Evolutionary conservation across 2,113 vertebrate species (phyloP).

Genomic region (Brienomyrus brachyistius): DNA sequence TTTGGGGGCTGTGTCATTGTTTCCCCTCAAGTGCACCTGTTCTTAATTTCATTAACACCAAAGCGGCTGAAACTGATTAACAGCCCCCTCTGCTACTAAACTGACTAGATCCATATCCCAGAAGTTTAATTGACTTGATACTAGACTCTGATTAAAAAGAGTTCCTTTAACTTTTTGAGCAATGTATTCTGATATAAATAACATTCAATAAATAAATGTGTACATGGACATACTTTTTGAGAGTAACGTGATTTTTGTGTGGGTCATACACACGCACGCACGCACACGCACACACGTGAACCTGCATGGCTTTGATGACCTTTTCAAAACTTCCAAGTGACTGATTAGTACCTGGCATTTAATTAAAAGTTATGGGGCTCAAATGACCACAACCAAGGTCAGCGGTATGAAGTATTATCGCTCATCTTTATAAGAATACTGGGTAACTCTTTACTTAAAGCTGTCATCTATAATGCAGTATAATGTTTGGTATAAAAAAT

Average conservation of each 20-base stretch:
- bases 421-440: neutral
- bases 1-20: too few relatives aligned
- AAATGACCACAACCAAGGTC: neutral
- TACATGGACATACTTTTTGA: neutral
- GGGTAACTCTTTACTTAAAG: neutral
- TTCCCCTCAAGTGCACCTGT: too few relatives aligned
- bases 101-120: too few relatives aligned
- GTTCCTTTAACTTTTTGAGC: too few relatives aligned
- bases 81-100: too few relatives aligned
- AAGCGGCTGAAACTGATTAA: too few relatives aligned
- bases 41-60: too few relatives aligned
- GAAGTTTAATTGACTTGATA: too few relatives aligned
- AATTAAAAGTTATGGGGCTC: constrained; percentile 8
- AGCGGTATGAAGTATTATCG: neutral
- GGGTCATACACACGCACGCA: neutral
- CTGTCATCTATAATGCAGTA: neutral
- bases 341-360: constrained; percentile 2
- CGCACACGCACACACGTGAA: neutral
- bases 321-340: neutral
- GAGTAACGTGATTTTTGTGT: neutral
- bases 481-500: neutral
- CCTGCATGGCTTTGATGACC: neutral
- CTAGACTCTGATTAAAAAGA: too few relatives aligned
- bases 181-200: neutral
- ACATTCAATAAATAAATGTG: neutral